These are phyloP conservation scores for Triops cancriformis DNA, from an alignment of 1,140 invertebrate genomes.

Conservation along the genomic window DNA sequence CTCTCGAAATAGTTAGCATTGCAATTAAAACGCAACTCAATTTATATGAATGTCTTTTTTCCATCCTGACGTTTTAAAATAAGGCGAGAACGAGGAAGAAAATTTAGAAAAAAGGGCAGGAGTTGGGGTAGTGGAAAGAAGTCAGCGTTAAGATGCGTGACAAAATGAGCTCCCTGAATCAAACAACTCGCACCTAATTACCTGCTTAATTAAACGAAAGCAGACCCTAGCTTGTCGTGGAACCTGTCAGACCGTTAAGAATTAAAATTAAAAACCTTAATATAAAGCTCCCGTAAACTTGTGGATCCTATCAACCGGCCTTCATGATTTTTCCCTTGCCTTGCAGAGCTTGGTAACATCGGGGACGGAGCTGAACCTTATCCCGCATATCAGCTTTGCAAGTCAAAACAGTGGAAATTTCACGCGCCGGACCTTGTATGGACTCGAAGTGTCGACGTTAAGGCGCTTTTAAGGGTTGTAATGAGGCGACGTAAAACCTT, in stretches of 20 bases:
- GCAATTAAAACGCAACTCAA: too few species aligned
- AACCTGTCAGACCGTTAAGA: neutral
- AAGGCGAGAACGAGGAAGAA: too few species aligned
- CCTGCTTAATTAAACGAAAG: neutral
- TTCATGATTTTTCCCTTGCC: neutral
- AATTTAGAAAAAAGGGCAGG: too few species aligned
- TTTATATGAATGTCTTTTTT: too few species aligned
- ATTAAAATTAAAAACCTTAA: neutral
- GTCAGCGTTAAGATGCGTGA: neutral
- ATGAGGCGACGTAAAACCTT: conserved; percentile 7
- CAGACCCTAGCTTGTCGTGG: neutral
- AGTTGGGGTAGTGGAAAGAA: too few species aligned
- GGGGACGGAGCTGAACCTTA: neutral
- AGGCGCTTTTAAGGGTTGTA: neutral
- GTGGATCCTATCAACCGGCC: neutral
- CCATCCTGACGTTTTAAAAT: too few species aligned
- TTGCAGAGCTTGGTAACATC: neutral
- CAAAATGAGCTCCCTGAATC: neutral
- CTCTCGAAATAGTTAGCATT: too few species aligned
- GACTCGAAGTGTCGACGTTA: conserved; percentile 11
- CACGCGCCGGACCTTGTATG: neutral
- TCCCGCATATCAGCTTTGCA: conserved; percentile 2
- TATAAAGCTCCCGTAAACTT: neutral
- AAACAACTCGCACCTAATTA: neutral
- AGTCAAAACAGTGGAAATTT: neutral